These are phyloP conservation scores for Limnephilus marmoratus DNA, from an alignment of 2,888 invertebrate species.

Conservation along the genomic window DNA sequence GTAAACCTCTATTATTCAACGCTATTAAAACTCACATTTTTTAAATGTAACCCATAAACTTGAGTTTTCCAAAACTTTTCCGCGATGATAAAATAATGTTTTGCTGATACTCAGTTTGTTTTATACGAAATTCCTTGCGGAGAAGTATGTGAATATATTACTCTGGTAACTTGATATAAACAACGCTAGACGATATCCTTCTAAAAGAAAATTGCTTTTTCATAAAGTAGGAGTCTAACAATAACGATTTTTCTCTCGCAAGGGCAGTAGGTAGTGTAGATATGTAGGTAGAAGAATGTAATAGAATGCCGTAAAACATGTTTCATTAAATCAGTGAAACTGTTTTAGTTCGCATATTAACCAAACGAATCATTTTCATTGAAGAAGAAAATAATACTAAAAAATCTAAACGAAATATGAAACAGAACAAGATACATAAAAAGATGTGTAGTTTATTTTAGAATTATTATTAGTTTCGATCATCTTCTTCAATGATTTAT, in stretches of 20 bases:
- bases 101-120: not conserved
- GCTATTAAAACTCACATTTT: not conserved
- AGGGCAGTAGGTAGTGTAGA: not conserved
- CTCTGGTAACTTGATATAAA: not conserved
- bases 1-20: not conserved
- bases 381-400: too few relatives aligned
- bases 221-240: not conserved
- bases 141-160: conserved; percentile 8
- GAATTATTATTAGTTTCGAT: too few relatives aligned
- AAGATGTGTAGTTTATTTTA: too few relatives aligned
- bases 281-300: not conserved
- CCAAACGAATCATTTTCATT: too few relatives aligned
- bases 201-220: not conserved
- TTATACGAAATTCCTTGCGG: not conserved
- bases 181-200: not conserved
- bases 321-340: too few relatives aligned
- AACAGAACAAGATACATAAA: too few relatives aligned
- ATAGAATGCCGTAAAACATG: not conserved
- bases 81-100: not conserved
- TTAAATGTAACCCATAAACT: not conserved
- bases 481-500: too few relatives aligned
- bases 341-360: too few relatives aligned
- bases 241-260: not conserved
- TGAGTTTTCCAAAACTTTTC: not conserved
- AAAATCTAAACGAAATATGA: too few relatives aligned